Evolutionary conservation across 2,888 invertebrate species (phyloP), one percentile per base, ranked within the genome.

Genomic region (Melolontha melolontha): DNA sequence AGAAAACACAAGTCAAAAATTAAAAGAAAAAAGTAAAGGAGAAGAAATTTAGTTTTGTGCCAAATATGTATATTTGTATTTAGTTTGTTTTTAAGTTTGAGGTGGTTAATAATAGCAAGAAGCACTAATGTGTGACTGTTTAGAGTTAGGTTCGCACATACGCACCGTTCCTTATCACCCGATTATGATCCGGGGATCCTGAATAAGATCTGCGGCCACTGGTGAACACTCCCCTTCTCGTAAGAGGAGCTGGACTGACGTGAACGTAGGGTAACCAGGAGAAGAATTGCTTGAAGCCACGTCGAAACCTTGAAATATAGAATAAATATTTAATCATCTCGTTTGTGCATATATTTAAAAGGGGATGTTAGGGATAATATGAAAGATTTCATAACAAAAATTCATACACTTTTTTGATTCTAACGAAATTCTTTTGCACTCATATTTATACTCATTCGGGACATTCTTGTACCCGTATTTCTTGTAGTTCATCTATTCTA

Each of bases 281-380:
- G 85, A 97, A 96, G 82, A 96, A 93, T 82, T 94, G 92, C 79
- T 93, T 93, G 84, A 97, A 96, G 7, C 97, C 97, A 75, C 95
- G 90, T 52, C 97, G 90, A 84, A 97, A 97, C 82, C 97, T 96
- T 84, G 16, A 83, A 84, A 55, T 51, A 40, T 14, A 59, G 34
- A 51, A 47, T 1, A 10, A 8, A 14, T n/a, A 14, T n/a, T 22
- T 22, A 22, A 22, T 22, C 4, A 22, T 22, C 1, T 22, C 4
- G 4, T 22, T 1, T 22, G 22, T 22, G 22, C 4, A 22, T 4
- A 22, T n/a, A n/a, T n/a, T n/a, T n/a, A n/a, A n/a, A n/a, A n/a
- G n/a, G n/a, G n/a, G n/a, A n/a, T n/a, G n/a, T n/a, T n/a, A n/a
- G n/a, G n/a, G n/a, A n/a, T n/a, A n/a, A n/a, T n/a, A n/a, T n/a